Percentiles rank a stretch among this genome's conserved stretches.
Evolutionary conservation across 2,113 vertebrate species (phyloP).

Genomic region (Galbula dea): DNA sequence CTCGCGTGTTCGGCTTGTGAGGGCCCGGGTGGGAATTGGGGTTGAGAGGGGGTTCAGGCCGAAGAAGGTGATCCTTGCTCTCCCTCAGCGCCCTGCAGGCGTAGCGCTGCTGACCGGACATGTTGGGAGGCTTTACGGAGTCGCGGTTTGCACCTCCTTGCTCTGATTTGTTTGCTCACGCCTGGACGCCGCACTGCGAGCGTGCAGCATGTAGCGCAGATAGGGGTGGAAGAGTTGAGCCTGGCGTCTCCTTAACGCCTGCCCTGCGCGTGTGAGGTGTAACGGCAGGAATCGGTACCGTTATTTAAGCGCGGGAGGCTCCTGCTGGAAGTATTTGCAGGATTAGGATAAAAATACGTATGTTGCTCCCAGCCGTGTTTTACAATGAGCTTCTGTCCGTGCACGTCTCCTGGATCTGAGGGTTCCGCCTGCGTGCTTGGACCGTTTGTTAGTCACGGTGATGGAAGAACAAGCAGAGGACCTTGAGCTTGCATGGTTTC

Average conservation of each 20-base stretch:
- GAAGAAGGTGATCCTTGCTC: neutral
- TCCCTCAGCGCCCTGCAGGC: neutral
- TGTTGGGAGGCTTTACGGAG: neutral
- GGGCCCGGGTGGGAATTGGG: neutral
- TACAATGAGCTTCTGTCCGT: accelerated
- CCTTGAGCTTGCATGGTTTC: neutral
- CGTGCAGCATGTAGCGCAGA: too few species aligned
- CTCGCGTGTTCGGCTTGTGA: neutral
- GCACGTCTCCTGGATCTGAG: accelerated
- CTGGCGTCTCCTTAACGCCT: accelerated
- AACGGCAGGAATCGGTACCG: neutral
- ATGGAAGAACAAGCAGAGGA: accelerated
- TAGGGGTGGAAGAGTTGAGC: accelerated
- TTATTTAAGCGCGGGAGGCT: neutral
- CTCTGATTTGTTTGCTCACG: neutral
- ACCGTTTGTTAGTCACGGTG: accelerated
- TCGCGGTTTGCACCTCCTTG: neutral
- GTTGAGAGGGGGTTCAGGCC: too few species aligned
- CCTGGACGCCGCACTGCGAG: accelerated
- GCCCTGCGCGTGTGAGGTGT: accelerated
- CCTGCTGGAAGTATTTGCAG: accelerated
- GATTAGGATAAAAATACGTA: accelerated
- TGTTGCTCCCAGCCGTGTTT: accelerated
- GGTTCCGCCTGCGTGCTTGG: too few species aligned
- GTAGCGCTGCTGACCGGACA: neutral